Conservation (phyloP, 2,888 invertebrate species). For the Pterostichus niger region DNA sequence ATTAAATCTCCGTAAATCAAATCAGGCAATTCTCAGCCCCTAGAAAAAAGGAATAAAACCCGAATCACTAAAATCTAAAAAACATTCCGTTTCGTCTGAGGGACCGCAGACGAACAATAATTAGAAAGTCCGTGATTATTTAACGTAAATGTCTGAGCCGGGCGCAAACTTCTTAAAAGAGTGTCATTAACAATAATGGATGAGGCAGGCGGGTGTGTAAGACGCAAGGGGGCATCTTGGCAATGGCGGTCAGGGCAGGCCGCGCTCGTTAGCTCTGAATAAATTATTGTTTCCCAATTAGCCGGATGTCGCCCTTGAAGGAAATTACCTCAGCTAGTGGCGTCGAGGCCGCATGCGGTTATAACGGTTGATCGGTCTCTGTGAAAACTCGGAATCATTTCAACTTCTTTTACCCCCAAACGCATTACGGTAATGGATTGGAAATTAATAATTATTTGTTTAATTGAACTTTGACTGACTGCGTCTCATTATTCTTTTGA, state of each 20-base stretch:
- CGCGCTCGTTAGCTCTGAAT: constrained; percentile 74
- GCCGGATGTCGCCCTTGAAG: constrained; percentile 68
- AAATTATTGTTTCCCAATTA: constrained; percentile 77
- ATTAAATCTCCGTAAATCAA: constrained; percentile 42
- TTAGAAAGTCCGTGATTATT: constrained; percentile 76
- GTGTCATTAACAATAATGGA: constrained; percentile 77
- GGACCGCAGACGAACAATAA: constrained; percentile 72
- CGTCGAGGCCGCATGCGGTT: constrained; percentile 29
- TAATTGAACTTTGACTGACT: constrained; percentile 52
- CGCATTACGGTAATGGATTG: constrained; percentile 64
- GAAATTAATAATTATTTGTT: constrained; percentile 67
- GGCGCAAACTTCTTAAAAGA: constrained; percentile 73
- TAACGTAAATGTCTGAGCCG: constrained; percentile 75
- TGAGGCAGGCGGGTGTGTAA: constrained; percentile 71
- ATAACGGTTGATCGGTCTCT: constrained; percentile 57
- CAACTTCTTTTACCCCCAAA: constrained; percentile 46
- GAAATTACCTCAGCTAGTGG: constrained; percentile 58
- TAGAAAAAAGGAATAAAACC: constrained; percentile 41
- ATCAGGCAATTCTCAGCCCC: constrained; percentile 31
- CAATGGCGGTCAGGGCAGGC: constrained; percentile 72
- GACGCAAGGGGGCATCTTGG: constrained; percentile 31
- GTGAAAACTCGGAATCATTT: constrained; percentile 48
- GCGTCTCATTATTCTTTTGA: constrained; percentile 44
- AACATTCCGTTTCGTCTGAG: constrained; percentile 31
- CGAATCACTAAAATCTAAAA: constrained; percentile 38